A percentile compares a stretch with the other conserved stretches of the same genome.
phyloP scores from a whole-genome alignment of 2,888 invertebrate species.

The Beris morrisii region DNA sequence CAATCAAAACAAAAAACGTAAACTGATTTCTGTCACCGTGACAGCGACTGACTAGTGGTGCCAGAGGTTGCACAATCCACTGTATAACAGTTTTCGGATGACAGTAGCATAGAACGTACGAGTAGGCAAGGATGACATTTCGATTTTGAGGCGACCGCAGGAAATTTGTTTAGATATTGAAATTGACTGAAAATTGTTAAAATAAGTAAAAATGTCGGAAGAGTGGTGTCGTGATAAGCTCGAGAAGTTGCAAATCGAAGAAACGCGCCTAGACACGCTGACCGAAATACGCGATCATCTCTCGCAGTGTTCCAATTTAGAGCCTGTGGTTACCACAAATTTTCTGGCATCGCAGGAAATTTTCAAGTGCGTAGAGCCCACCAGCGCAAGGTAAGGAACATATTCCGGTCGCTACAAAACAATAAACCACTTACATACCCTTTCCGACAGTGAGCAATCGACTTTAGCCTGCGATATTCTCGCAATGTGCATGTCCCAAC shows the following conservation, averaged over 20 bases:
- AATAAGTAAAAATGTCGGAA: slow-evolving; percentile 48
- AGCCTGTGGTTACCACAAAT: slow-evolving; percentile 53
- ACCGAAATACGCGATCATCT: slow-evolving; percentile 57
- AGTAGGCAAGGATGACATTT: slow-evolving; percentile 24
- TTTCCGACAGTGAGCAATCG: slow-evolving; percentile 60
- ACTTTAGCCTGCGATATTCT: slow-evolving; percentile 68
- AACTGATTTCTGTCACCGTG: slow-evolving; percentile 13
- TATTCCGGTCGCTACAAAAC: slow-evolving; percentile 37
- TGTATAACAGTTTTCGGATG: slow-evolving; percentile 7
- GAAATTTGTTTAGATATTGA: background rate
- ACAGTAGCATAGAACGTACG: background rate
- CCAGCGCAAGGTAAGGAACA: slow-evolving; percentile 54
- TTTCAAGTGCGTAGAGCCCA: slow-evolving; percentile 65
- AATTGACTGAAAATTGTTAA: background rate
- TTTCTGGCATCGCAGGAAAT: slow-evolving; percentile 62
- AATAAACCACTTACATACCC: slow-evolving; percentile 6
- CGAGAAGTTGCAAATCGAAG: slow-evolving; percentile 55
- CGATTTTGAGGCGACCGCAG: slow-evolving; percentile 17
- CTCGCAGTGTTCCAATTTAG: slow-evolving; percentile 51
- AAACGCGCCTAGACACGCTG: slow-evolving; percentile 55
- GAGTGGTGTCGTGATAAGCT: slow-evolving; percentile 59
- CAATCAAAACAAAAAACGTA: slow-evolving; percentile 29
- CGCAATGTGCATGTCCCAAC: slow-evolving; percentile 64
- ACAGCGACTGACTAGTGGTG: background rate
- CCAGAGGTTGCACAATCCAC: background rate